These are phyloP conservation scores for Meandrina meandrites DNA, from an alignment of 92 coral and sea anemone genomes.

Conservation along the genomic window DNA sequence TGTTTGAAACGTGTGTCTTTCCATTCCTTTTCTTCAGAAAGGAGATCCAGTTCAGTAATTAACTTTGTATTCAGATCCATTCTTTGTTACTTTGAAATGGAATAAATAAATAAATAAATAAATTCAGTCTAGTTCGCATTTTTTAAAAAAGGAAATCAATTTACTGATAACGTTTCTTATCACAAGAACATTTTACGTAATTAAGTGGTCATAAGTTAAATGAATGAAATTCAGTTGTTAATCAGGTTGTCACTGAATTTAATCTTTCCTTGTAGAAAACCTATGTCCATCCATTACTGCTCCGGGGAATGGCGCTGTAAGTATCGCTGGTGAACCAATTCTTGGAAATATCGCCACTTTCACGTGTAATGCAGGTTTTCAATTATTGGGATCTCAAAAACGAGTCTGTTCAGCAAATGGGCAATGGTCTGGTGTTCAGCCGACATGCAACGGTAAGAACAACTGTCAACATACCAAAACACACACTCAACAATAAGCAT, in stretches of 20 bases:
- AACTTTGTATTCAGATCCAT: too few relatives aligned
- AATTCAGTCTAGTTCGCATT: too few relatives aligned
- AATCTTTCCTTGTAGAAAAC: constrained; percentile 55
- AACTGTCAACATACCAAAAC: not conserved
- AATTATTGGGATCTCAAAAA: constrained; percentile 68
- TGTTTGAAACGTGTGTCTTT: too few relatives aligned
- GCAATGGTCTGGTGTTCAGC: constrained; percentile 95
- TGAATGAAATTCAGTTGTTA: not conserved
- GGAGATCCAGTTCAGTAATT: too few relatives aligned
- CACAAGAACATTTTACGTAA: too few relatives aligned
- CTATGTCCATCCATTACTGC: constrained; percentile 68
- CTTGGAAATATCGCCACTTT: constrained; percentile 82
- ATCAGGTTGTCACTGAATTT: too few relatives aligned
- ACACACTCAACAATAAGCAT: not conserved
- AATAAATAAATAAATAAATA: too few relatives aligned
- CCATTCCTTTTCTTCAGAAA: too few relatives aligned
- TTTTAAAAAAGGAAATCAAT: too few relatives aligned
- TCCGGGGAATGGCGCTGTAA: constrained; percentile 73
- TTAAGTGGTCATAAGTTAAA: too few relatives aligned
- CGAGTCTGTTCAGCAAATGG: constrained; percentile 88
- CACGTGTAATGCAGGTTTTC: constrained; percentile 75
- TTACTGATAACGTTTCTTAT: too few relatives aligned
- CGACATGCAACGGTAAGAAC: constrained; percentile 78
- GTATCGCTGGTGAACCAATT: constrained; percentile 77
- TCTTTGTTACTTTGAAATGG: too few relatives aligned